A percentile compares a stretch with the other conserved stretches of the same genome.
phyloP scores from a whole-genome alignment of 2,113 vertebrate genomes.

The Saguinus imperator region DNA sequence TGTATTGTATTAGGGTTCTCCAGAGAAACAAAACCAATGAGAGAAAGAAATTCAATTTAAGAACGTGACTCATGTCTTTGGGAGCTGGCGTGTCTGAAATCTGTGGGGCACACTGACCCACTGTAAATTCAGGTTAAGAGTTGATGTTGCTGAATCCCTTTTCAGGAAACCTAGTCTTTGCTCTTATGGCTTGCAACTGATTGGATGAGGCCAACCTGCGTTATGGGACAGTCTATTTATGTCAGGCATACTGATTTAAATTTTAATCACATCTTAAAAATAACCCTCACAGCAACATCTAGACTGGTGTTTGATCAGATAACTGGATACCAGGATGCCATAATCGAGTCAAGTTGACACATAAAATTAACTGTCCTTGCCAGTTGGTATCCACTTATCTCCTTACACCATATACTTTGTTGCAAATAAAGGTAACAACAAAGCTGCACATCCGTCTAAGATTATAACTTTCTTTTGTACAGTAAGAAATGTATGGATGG shows the following conservation, averaged over 20 bases:
- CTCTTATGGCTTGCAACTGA: neutral
- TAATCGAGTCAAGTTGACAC: neutral
- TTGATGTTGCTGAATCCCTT: neutral
- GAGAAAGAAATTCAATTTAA: neutral
- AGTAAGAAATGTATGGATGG: neutral
- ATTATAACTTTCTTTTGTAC: neutral
- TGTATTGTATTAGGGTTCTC: neutral
- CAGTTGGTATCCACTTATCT: neutral
- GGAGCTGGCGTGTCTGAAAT: neutral
- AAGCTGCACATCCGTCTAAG: neutral
- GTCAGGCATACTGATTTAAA: neutral
- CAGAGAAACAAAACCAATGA: neutral
- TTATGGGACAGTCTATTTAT: neutral
- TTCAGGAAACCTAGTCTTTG: neutral
- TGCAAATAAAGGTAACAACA: neutral
- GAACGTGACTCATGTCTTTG: neutral
- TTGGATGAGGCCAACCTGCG: neutral
- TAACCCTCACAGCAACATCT: neutral
- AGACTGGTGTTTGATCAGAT: neutral
- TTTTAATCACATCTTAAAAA: slow-evolving; percentile 17
- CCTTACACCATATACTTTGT: neutral
- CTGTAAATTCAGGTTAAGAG: neutral
- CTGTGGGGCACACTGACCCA: neutral
- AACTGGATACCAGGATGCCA: neutral
- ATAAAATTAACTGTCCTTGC: neutral